Conservation (phyloP, 2,797 vertebrate species). For the Pseudomugil gertrudae region DNA sequence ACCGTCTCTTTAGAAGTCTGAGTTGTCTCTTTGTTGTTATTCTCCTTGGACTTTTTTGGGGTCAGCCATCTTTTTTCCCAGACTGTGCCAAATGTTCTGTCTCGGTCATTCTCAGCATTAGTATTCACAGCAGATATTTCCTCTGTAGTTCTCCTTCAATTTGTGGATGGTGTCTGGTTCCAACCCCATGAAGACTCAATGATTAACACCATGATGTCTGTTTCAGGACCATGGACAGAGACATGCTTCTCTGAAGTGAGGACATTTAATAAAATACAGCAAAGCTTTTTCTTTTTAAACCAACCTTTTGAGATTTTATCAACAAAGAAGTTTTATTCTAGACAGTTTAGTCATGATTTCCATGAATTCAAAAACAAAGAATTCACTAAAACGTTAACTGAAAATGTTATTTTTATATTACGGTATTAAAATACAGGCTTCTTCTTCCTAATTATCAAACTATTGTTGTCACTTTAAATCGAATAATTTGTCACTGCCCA, state of each 20-base stretch:
- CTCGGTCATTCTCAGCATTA: constrained; percentile 63
- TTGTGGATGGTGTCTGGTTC: constrained; percentile 45
- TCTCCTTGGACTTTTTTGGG: constrained; percentile 55
- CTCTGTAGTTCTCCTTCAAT: constrained; percentile 36
- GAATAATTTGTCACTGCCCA: constrained; percentile 46
- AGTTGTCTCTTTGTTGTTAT: constrained; percentile 24
- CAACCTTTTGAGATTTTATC: neutral
- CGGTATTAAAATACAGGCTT: neutral
- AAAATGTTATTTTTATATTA: neutral
- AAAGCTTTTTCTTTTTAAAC: neutral
- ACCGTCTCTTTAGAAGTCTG: constrained; percentile 42
- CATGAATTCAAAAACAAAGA: neutral
- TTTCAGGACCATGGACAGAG: constrained; percentile 24
- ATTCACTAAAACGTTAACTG: neutral
- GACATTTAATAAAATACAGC: no score
- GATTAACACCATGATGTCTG: neutral
- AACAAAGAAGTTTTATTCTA: neutral
- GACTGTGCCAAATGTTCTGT: constrained; percentile 57
- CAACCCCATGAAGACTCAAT: constrained; percentile 40
- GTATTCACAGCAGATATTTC: constrained; percentile 60
- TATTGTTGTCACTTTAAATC: constrained; percentile 50
- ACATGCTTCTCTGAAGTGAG: neutral
- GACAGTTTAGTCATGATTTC: neutral
- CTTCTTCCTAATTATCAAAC: constrained; percentile 15
- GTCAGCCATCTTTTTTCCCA: constrained; percentile 51